Evolutionary conservation across 2,113 vertebrate species (phyloP), one percentile per base, ranked within the genome.

Genomic region (Elephas maximus): DNA sequence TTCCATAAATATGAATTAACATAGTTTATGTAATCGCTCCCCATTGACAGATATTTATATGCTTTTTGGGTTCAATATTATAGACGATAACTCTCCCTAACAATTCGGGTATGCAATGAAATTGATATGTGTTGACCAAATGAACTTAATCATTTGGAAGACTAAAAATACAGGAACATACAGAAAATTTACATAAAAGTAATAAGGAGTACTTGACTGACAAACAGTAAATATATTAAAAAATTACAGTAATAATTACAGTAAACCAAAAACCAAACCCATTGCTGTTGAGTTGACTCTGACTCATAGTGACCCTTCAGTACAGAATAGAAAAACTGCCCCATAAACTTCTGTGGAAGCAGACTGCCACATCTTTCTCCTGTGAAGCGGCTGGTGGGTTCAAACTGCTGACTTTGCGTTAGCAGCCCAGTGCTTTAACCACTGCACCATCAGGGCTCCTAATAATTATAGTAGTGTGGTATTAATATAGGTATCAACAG

Each of bases 151-250:
- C 73, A 30, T 53, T 69, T 69, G 67, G 24, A 69, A 69, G 30
- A 69, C 67, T 69, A 69, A 33, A 69, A 69, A 69, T n/a, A 69
- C 14, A n/a, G 30, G 67, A 69, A 69, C 67, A 69, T 69, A 69
- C 30, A 69, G n/a, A 57, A 89, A 44, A 63, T 81, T 65, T 44
- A 90, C 28, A 28, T 94, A 94, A 90, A 94, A 77, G 28, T 8
- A 23, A 69, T 69, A 78, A 76, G 8, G 44, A 90, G 20, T 89
- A 65, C 1, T 17, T 79, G 17, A 26, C 11, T 79, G 48, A 24
- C 51, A 79, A 71, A 79, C 41, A 79, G 60, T 84, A 48, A 62
- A 78, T 53, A 41, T 91, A 60, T 82, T 71, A 74, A 85, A 78
- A 78, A 79, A 23, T 41, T 71, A 51, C 51, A 77, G 12, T 85